Evolutionary conservation across 2,888 invertebrate species (phyloP).

Genomic region (Polyommatus iphigenia): DNA sequence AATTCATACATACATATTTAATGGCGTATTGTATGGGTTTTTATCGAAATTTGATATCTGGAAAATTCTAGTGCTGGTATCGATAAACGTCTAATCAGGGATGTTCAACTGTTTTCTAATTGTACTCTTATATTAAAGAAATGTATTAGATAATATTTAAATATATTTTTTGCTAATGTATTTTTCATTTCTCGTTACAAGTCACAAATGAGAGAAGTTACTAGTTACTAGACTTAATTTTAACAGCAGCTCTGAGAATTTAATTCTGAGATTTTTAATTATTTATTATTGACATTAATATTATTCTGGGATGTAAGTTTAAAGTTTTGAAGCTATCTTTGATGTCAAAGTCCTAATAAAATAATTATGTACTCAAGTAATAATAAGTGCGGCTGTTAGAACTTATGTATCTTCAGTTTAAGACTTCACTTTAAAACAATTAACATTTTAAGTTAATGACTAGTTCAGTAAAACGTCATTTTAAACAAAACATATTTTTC

Average conservation of each 20-base stretch:
- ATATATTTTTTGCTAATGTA: neutral
- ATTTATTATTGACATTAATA: too few relatives aligned
- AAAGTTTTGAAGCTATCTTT: too few relatives aligned
- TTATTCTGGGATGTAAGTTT: too few relatives aligned
- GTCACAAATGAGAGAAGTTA: too few relatives aligned
- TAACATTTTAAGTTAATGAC: neutral
- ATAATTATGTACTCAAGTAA: too few relatives aligned
- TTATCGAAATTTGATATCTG: neutral
- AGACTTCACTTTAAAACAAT: neutral
- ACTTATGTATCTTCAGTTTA: neutral
- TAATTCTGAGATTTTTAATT: too few relatives aligned
- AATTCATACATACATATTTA: conserved; percentile 17
- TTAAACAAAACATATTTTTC: neutral
- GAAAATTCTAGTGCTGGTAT: neutral
- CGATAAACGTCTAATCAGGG: neutral
- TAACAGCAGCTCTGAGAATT: too few relatives aligned
- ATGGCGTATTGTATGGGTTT: conserved; percentile 17
- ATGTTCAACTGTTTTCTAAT: neutral
- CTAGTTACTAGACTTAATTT: too few relatives aligned
- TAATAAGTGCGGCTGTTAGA: neutral
- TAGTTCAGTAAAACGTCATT: neutral
- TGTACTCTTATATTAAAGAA: neutral
- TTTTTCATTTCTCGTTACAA: neutral
- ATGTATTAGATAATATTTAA: neutral
- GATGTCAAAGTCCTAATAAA: too few relatives aligned